These are phyloP conservation scores for Papilio demoleus DNA, from an alignment of 2,888 invertebrate species.

Conservation along the genomic window DNA sequence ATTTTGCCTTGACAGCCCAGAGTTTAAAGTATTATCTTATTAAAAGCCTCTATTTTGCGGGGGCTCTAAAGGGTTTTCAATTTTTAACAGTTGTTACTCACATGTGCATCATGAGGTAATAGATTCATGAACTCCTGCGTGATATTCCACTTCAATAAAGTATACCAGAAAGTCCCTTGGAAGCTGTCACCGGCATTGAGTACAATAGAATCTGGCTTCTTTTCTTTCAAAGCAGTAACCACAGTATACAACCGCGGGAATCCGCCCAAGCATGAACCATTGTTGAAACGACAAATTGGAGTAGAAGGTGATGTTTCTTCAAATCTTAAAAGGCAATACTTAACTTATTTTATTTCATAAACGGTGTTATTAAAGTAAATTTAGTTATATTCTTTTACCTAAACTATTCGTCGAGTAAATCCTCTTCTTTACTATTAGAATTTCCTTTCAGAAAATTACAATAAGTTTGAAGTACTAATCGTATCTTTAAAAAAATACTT, in stretches of 20 bases:
- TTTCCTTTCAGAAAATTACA: background rate
- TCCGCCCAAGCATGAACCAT: slow-evolving; percentile 86
- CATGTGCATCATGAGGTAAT: slow-evolving; percentile 90
- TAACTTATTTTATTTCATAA: background rate
- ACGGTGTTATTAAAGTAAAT: background rate
- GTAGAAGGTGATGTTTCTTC: slow-evolving; percentile 83
- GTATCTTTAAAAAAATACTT: too few species aligned
- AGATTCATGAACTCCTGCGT: slow-evolving; percentile 90
- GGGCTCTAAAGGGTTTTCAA: too few species aligned
- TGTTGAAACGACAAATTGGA: slow-evolving; percentile 74
- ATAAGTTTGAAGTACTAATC: too few species aligned
- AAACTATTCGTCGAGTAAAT: too few species aligned
- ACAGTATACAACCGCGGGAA: slow-evolving; percentile 86
- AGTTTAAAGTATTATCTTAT: too few species aligned
- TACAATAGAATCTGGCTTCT: slow-evolving; percentile 85
- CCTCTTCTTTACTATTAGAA: too few species aligned
- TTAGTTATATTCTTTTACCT: too few species aligned
- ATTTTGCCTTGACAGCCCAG: too few species aligned
- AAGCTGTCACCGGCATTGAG: slow-evolving; percentile 93
- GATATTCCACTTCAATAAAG: slow-evolving; percentile 88
- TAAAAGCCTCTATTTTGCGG: too few species aligned
- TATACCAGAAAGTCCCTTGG: slow-evolving; percentile 94
- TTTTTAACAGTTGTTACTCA: slow-evolving; percentile 62
- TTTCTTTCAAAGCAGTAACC: slow-evolving; percentile 71
- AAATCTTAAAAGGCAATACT: slow-evolving; percentile 70